Evolutionary conservation across 1,140 invertebrate genomes (phyloP).

Genomic region (Trichonephila clavata): DNA sequence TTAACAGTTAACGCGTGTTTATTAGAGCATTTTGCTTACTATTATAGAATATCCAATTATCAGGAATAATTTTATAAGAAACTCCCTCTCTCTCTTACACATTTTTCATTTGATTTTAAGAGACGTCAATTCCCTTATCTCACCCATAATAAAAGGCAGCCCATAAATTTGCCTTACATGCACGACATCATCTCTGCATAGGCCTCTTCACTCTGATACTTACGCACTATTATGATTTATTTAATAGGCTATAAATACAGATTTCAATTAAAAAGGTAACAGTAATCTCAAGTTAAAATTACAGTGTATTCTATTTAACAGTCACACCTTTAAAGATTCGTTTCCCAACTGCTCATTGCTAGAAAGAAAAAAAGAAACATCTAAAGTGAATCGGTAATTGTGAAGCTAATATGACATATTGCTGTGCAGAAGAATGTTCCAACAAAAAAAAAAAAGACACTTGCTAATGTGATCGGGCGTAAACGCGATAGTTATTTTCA

Average conservation of each 20-base stretch:
- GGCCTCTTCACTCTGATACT: background rate
- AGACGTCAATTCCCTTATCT: no score
- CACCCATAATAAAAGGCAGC: no score
- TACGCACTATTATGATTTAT: background rate
- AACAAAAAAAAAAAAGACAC: background rate
- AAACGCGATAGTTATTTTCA: background rate
- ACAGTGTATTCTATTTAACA: background rate
- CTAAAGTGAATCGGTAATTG: background rate
- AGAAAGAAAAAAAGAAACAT: background rate
- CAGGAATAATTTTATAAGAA: no score
- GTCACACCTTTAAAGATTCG: background rate
- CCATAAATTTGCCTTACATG: background rate
- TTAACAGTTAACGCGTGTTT: no score
- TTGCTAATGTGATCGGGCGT: background rate
- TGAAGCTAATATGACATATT: slow-evolving; percentile 37
- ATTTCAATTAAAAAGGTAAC: background rate
- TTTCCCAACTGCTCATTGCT: background rate
- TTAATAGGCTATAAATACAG: background rate
- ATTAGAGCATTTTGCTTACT: no score
- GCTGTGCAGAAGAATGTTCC: background rate
- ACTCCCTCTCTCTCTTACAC: no score
- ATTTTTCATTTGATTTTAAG: no score
- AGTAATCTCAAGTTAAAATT: background rate
- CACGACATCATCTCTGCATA: background rate
- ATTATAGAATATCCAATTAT: no score